Evolutionary conservation across 2,113 vertebrate species (phyloP), one percentile per base, ranked within the genome.

Genomic region (Noctilio leporinus): DNA sequence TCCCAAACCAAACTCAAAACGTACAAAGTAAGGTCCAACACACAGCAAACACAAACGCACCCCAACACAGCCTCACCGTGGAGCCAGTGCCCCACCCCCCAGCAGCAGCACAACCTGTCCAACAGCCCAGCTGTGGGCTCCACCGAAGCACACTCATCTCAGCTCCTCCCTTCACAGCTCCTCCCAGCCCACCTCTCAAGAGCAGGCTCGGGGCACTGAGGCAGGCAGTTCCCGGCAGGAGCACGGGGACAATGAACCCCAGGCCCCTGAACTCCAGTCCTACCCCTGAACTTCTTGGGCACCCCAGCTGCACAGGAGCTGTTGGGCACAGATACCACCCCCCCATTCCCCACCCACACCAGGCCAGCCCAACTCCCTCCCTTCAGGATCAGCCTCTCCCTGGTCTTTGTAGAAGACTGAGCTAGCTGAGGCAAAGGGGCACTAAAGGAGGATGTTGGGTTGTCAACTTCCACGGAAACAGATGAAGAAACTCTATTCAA

Each of bases 401-500:
- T 96, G 92, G 96, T 95, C 96, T 95, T 75, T 92, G 94, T 51
- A 47, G 95, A 95, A 89, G 90, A 89, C 96, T 97, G 92, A 96
- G 88, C 97, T 97, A 97, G 85, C 88, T 96, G 95, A 97, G 96
- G 97, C 84, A 96, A 96, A 96, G 94, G 97, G 96, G 81, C 95
- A 89, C 98, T 98, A 98, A 98, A 98, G 98, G 97, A 98, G 97
- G 97, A 98, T 98, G 98, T 98, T 98, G 98, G 98, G 98, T 98
- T 98, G 98, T 98, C 98, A 98, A 98, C 98, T 98, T 98, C 98
- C 98, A 98, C 98, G 98, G 98, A 98, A 98, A 98, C 98, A 98
- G 98, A 99, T 99, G 98, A 98, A 99, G 98, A 99, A 99, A 99
- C 97, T 98, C 98, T 99, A 98, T 98, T 98, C 97, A 99, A 99